Percentiles rank a stretch among this genome's conserved stretches.
phyloP scores from a whole-genome alignment of 2,797 vertebrate genomes.

The Semotilus atromaculatus region DNA sequence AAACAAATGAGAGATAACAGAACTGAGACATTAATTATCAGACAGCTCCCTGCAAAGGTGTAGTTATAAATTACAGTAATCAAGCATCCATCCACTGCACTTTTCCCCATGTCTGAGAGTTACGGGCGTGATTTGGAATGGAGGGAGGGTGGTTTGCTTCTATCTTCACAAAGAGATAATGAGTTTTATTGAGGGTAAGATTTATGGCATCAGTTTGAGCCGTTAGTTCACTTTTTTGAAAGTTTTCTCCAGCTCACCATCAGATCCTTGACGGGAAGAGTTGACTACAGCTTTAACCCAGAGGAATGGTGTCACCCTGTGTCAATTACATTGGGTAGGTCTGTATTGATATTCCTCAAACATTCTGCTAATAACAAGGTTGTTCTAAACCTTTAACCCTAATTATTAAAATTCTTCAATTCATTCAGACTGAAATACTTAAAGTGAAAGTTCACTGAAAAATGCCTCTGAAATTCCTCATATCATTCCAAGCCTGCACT shows the following conservation, averaged over 20 bases:
- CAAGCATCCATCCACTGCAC: slow-evolving; percentile 67
- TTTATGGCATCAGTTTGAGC: slow-evolving; percentile 27
- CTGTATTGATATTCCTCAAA: slow-evolving; percentile 14
- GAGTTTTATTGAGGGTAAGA: slow-evolving; percentile 37
- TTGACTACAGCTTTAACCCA: background rate
- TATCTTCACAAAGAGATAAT: background rate
- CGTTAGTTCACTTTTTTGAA: background rate
- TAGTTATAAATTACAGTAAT: slow-evolving; percentile 72
- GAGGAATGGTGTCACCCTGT: background rate
- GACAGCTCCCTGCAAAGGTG: slow-evolving; percentile 60
- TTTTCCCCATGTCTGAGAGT: slow-evolving; percentile 49
- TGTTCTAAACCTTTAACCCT: slow-evolving; percentile 7
- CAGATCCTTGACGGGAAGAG: background rate
- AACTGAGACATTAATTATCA: slow-evolving; percentile 77
- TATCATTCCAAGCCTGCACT: background rate
- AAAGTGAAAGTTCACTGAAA: background rate
- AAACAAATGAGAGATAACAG: slow-evolving; percentile 75
- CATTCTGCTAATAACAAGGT: background rate
- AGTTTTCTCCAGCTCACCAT: slow-evolving; percentile 1
- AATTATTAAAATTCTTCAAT: background rate
- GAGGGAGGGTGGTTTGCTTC: slow-evolving; percentile 7
- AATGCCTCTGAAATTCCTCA: background rate
- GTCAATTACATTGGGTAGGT: background rate
- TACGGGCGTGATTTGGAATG: slow-evolving; percentile 2
- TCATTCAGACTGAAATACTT: background rate